Percentiles rank a stretch among this genome's conserved stretches.
Evolutionary conservation across 2,113 vertebrate species (phyloP).

Genomic region (Zootoca vivipara): DNA sequence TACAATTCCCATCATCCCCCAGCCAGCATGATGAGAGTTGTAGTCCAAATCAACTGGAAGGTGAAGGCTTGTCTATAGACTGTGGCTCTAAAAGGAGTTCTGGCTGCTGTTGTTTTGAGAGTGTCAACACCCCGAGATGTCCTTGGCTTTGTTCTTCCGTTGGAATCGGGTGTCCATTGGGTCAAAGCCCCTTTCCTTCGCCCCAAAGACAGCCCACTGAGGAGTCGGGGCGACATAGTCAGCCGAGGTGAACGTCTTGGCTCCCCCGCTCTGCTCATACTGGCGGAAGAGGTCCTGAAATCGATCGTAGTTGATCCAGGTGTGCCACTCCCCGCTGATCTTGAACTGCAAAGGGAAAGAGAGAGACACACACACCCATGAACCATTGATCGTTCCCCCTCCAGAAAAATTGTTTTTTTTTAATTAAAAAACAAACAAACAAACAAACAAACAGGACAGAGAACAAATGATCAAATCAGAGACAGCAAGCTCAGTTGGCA

Average conservation of each 20-base stretch:
- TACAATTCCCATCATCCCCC: background rate
- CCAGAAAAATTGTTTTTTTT: no score
- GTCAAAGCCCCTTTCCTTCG: constrained; percentile 87
- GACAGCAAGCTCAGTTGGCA: no score
- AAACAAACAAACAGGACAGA: no score
- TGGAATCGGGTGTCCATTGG: constrained; percentile 86
- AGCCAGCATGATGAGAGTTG: background rate
- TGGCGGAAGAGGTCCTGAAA: constrained; percentile 86
- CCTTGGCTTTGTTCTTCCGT: constrained; percentile 84
- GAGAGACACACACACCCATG: background rate
- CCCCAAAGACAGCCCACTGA: constrained; percentile 89
- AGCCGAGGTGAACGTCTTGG: constrained; percentile 77
- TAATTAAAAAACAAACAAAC: no score
- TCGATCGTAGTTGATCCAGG: constrained; percentile 90
- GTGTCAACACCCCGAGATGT: constrained; percentile 89
- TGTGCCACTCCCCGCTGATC: constrained; percentile 86
- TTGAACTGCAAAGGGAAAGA: constrained; percentile 83
- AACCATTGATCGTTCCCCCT: no score
- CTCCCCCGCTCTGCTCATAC: constrained; percentile 72
- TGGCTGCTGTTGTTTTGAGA: background rate
- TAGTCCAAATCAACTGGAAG: background rate
- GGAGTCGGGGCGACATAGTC: constrained; percentile 89
- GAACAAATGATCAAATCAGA: no score
- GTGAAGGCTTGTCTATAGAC: background rate
- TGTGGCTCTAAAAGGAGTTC: background rate